Evolutionary conservation across 2,797 vertebrate genomes (phyloP).

Genomic region (Ibycter americanus): DNA sequence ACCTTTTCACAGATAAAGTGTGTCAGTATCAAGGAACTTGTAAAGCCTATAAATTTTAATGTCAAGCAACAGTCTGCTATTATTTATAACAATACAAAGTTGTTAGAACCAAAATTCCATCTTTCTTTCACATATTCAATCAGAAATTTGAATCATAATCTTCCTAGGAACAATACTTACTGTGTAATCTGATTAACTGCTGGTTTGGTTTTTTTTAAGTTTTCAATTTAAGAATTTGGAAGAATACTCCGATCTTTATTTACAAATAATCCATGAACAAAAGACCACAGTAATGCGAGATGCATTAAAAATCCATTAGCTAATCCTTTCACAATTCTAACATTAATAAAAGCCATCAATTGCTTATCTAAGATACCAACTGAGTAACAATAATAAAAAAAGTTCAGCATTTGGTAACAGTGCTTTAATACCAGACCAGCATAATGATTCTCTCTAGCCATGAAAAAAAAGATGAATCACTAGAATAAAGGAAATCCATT

Average conservation of each 20-base stretch:
- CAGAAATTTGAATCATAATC: neutral
- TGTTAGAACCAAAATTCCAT: neutral
- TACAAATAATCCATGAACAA: neutral
- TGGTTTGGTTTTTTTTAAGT: neutral
- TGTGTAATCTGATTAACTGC: neutral
- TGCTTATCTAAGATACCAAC: neutral
- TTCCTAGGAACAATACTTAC: neutral
- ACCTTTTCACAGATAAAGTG: neutral
- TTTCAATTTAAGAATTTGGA: neutral
- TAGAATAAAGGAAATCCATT: neutral
- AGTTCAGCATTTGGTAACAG: conserved; percentile 17
- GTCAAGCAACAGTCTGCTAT: neutral
- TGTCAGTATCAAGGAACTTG: neutral
- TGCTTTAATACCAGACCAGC: neutral
- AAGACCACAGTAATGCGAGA: neutral
- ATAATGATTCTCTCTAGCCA: neutral
- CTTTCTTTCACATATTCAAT: neutral
- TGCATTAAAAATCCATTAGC: neutral
- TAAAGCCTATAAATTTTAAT: neutral
- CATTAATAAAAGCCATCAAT: conserved; percentile 17
- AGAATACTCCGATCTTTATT: neutral
- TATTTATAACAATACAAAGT: neutral
- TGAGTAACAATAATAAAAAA: neutral
- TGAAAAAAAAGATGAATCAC: conserved; percentile 14
- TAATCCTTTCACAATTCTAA: neutral